Evolutionary conservation across 2,113 vertebrate species (phyloP).

Genomic region (Hystrix brachyura): DNA sequence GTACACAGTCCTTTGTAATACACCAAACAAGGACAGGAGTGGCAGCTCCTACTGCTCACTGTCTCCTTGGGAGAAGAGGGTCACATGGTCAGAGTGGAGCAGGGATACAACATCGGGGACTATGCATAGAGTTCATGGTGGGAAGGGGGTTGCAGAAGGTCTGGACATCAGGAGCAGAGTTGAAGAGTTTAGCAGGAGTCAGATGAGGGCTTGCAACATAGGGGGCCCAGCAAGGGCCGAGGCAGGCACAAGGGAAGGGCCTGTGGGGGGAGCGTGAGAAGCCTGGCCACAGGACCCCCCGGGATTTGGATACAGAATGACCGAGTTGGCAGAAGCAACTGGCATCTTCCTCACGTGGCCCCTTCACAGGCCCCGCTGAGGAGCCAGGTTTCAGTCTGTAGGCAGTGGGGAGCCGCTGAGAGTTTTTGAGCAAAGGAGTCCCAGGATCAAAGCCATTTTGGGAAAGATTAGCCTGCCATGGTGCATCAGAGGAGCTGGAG

Average conservation of each 20-base stretch:
- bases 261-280: neutral
- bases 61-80: neutral
- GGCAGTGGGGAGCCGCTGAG: neutral
- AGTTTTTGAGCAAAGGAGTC: neutral
- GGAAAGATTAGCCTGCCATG: neutral
- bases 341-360: neutral
- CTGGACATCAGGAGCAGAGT: neutral
- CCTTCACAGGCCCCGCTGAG: neutral
- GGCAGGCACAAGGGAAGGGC: too few relatives aligned
- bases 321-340: neutral
- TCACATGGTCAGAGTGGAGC: rapidly evolving
- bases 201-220: neutral
- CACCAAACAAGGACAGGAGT: neutral
- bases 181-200: neutral
- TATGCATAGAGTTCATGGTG: neutral
- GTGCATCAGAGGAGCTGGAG: neutral
- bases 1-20: neutral
- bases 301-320: neutral
- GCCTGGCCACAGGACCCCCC: neutral
- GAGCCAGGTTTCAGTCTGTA: neutral
- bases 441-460: neutral
- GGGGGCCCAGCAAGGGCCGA: neutral
- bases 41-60: neutral
- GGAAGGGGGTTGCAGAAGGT: neutral
- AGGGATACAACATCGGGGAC: neutral